phyloP scores from a whole-genome alignment of 2,113 vertebrate genomes.

The Pavo muticus region DNA sequence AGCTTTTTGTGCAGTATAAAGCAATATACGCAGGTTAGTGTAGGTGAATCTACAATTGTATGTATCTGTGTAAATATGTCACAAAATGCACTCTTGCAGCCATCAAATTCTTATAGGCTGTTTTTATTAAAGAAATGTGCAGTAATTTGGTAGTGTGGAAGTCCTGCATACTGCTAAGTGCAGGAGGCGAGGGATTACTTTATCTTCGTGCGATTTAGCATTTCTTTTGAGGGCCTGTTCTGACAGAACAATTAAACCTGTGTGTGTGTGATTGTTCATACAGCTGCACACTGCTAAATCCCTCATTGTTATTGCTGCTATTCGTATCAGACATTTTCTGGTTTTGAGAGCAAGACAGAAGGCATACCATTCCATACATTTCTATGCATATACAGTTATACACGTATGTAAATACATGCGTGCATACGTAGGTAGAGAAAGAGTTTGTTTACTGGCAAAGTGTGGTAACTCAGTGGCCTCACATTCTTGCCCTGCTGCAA shows the following conservation, averaged over 20 bases:
- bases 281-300: neutral
- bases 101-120: neutral
- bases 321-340: neutral
- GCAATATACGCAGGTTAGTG: neutral
- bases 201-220: neutral
- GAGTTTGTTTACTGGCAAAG: neutral
- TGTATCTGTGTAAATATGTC: neutral
- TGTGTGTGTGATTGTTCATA: neutral
- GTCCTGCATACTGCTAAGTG: neutral
- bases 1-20: neutral
- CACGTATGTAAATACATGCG: rapidly evolving
- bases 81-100: neutral
- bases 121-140: neutral
- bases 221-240: neutral
- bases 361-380: neutral
- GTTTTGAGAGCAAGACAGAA: neutral
- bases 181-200: neutral
- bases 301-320: neutral
- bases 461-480: neutral
- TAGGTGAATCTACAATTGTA: neutral
- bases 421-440: rapidly evolving
- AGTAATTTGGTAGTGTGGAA: neutral
- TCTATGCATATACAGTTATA: neutral
- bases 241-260: neutral
- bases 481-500: neutral